A percentile compares a stretch with the other conserved stretches of the same genome.
phyloP scores from a whole-genome alignment of 1,140 invertebrate genomes.

The Danaus plexippus region DNA sequence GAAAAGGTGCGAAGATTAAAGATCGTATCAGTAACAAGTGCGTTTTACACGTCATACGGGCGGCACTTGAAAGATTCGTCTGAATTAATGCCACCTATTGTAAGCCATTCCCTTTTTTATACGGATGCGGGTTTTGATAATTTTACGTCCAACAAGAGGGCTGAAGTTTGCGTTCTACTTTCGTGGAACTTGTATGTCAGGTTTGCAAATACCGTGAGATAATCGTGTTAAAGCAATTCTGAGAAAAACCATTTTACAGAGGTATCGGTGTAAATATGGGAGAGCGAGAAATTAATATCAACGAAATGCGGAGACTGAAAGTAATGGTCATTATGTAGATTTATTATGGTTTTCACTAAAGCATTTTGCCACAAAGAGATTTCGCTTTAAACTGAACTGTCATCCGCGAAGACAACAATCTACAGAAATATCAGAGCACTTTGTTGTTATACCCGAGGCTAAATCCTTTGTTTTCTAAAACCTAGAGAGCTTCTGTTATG shows the following conservation, averaged over 20 bases:
- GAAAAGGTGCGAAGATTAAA: constrained; percentile 69
- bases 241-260: no score
- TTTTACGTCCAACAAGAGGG: constrained; percentile 11
- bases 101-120: constrained; percentile 26
- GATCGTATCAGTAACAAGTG: constrained; percentile 60
- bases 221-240: no score
- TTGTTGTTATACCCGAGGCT: constrained; percentile 46
- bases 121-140: constrained; percentile 20
- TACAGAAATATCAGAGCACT: constrained; percentile 46
- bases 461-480: constrained; percentile 58
- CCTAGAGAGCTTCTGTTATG: constrained; percentile 50
- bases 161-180: constrained; percentile 1
- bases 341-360: constrained; percentile 14
- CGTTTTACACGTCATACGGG: constrained; percentile 47
- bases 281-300: no score
- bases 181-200: constrained; percentile 2
- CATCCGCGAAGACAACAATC: constrained; percentile 39
- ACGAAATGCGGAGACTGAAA: not conserved
- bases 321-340: not conserved
- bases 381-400: constrained; percentile 43
- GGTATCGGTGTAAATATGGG: no score
- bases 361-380: constrained; percentile 30
- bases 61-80: constrained; percentile 36
- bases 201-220: not conserved
- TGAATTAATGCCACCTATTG: constrained; percentile 36